phyloP scores from a whole-genome alignment of 2,113 vertebrate genomes.

The Chrysochloris asiatica region DNA sequence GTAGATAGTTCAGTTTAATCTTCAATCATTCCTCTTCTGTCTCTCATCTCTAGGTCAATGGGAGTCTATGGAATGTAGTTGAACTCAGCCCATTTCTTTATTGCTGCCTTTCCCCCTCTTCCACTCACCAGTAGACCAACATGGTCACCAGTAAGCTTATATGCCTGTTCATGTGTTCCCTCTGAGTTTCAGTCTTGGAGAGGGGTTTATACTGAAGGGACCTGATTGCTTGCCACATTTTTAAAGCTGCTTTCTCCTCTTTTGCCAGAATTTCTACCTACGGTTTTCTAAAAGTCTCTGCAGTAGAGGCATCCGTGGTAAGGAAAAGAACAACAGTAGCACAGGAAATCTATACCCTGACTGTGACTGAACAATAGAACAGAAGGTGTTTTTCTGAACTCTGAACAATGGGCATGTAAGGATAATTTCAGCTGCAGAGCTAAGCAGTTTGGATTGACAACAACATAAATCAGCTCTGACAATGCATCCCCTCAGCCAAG shows the following conservation, averaged over 20 bases:
- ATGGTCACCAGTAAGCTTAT: too few species aligned
- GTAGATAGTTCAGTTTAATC: not conserved
- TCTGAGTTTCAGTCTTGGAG: too few species aligned
- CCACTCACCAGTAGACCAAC: too few species aligned
- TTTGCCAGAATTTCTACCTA: not conserved
- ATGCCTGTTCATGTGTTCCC: too few species aligned
- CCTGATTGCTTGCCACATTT: conserved; percentile 30
- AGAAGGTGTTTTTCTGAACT: conserved; percentile 68
- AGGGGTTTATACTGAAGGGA: too few species aligned
- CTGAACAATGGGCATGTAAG: conserved; percentile 68
- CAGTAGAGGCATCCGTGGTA: not conserved
- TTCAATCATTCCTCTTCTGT: not conserved
- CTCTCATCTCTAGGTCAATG: too few species aligned
- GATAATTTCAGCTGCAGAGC: conserved; percentile 63
- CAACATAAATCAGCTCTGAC: conserved; percentile 74
- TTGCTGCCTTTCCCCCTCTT: too few species aligned
- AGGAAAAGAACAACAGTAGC: conserved; percentile 24
- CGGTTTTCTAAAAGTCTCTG: conserved; percentile 24
- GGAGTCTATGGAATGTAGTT: too few species aligned
- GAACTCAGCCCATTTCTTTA: too few species aligned
- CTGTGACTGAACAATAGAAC: conserved; percentile 31
- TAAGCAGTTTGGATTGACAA: conserved; percentile 67
- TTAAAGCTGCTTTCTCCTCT: not conserved
- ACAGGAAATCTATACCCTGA: conserved; percentile 45
- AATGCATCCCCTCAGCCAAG: conserved; percentile 66